phyloP scores from a whole-genome alignment of 2,888 invertebrate genomes.

The Lithophane ornitopus region DNA sequence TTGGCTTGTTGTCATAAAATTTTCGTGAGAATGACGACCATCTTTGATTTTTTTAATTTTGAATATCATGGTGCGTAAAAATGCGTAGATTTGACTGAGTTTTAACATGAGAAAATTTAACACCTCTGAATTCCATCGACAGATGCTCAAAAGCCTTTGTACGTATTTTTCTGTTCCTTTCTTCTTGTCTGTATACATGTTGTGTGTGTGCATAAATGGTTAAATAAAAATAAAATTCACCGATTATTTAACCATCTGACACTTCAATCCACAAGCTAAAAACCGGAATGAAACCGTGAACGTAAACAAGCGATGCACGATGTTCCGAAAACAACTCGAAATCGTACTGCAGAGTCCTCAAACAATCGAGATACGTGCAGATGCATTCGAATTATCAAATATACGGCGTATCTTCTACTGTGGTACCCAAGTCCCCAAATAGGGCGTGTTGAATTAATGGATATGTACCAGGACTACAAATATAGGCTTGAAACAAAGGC shows the following conservation, averaged over 20 bases:
- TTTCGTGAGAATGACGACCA: background rate
- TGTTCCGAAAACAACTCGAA: slow-evolving; percentile 35
- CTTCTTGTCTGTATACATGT: no score
- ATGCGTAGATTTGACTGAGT: background rate
- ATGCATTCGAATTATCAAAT: slow-evolving; percentile 63
- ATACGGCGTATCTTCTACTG: slow-evolving; percentile 44
- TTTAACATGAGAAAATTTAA: no score
- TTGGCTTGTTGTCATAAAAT: background rate
- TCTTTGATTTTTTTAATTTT: background rate
- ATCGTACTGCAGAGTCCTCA: slow-evolving; percentile 34
- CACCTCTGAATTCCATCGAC: no score
- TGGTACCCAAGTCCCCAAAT: slow-evolving; percentile 44
- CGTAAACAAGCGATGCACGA: slow-evolving; percentile 23
- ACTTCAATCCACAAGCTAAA: slow-evolving; percentile 30
- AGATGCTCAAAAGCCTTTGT: no score
- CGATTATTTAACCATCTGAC: no score
- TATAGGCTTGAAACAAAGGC: slow-evolving; percentile 14
- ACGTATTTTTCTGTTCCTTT: no score
- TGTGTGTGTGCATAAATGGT: no score
- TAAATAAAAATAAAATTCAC: no score
- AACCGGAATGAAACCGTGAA: slow-evolving; percentile 16
- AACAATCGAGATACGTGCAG: slow-evolving; percentile 55
- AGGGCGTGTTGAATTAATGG: slow-evolving; percentile 51
- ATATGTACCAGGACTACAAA: slow-evolving; percentile 42
- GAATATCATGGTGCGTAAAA: background rate